Base-by-base conservation (phyloP, 2,113 vertebrate genomes). In the Bos javanicus region DNA sequence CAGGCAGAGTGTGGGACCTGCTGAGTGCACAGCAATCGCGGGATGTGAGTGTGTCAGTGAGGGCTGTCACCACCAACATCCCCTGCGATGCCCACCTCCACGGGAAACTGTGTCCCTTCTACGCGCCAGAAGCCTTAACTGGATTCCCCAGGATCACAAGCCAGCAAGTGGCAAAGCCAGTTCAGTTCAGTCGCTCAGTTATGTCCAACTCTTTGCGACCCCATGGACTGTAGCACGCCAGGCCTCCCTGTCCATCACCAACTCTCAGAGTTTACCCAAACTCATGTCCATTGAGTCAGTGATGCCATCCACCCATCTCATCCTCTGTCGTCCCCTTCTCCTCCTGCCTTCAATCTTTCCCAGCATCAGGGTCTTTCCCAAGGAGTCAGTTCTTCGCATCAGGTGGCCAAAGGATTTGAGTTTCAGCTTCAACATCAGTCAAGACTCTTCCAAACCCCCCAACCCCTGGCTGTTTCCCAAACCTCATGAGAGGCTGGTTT, bases 11-110 rank as follows among this genome's bases (percentile, higher is more conserved):
- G 2, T 59, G 74, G 90, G 57, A 15, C 28, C 17, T 0, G 0
- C 17, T 2, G 16, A 2, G 10, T 1, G 11, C 3, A 19, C 14
- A 28, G 57, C 5, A 0, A 3, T 6, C 14, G 4, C 0, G 0
- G 71, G 33, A 36, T 0, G 0, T 0, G 16, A 0, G 56, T 25
- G 2, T 33, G 21, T 21, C 19, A 13, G 46, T 21, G 10, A 14
- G 26, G 48, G 36, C 30, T 9, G 1, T 23, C 16, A 10, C 50
- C 19, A 39, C 26, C 48, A 15, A 33, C 85, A 11, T 12, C 43
- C 62, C 50, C 12, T 10, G 25, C 1, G 16, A 86, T 12, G 39
- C 85, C 46, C 36, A 2, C 17, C 14, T 57, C 12, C 30, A 52
- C 0, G 74, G n/a, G 28, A 57, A 10, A 13, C 23, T 2, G 60